Evolutionary conservation across 1,140 invertebrate genomes (phyloP), one percentile per base, ranked within the genome.

Genomic region (Diabrotica undecimpunctata): DNA sequence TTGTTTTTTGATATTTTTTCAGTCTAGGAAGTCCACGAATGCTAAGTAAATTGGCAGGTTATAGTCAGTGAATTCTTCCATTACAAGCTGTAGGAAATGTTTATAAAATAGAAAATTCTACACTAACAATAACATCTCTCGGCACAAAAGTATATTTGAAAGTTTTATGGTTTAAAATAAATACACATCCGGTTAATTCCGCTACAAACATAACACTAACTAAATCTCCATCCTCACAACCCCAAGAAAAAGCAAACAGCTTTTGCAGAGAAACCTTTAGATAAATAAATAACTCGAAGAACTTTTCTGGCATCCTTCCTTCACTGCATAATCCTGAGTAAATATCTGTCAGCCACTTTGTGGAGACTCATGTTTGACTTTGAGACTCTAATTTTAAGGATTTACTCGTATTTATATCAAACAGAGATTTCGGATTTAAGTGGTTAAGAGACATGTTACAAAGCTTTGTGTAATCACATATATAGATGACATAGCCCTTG

Each of bases 311-410:
- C 41, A 46, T 46, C n/a, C 41, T n/a, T 46, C 41, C 41, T 10
- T 46, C n/a, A 46, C 41, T 46, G 41, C 41, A 46, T 46, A 46
- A 46, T 46, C 41, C 41, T 46, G 41, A 46, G 41, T 46, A 46
- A 46, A 46, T 46, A 46, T 46, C 41, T 46, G 41, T 46, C 41
- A 46, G 41, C 41, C 41, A 46, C 41, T 46, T 46, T 46, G 41
- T 6, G 41, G 41, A 6, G 5, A 46, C n/a, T 46, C 41, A 10
- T 46, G 41, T 46, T 46, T 46, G 41, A 46, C 41, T 46, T 46
- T 46, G 41, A 46, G n/a, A n/a, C 41, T 46, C 41, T n/a, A 46
- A 46, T 46, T 46, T 46, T 46, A 46, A 46, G 41, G 41, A 46
- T 46, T n/a, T 10, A 46, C 25, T 8, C 41, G 8, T 46, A 46